Percentiles rank a stretch among this genome's conserved stretches.
Conservation (phyloP, 1,140 invertebrate genomes). For the Drosophila takahashii region DNA sequence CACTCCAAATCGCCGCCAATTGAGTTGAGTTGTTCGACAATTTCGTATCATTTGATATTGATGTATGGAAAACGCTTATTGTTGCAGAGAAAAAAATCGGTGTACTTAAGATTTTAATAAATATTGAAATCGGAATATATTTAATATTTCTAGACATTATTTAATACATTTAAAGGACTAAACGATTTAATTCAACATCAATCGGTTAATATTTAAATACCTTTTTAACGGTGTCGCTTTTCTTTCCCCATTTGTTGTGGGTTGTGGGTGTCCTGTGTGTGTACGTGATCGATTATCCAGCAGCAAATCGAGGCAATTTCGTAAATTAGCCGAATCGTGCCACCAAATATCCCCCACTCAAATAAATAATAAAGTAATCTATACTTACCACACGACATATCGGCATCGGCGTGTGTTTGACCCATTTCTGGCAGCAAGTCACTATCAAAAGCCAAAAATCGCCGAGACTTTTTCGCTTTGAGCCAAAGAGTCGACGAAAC, state of each 20-base stretch:
- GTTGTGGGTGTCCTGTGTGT: slow-evolving; percentile 12
- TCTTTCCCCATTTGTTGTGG: slow-evolving; percentile 3
- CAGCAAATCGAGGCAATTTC: slow-evolving; percentile 29
- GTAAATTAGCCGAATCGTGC: slow-evolving; percentile 38
- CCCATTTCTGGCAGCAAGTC: slow-evolving; percentile 53
- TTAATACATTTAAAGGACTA: neutral
- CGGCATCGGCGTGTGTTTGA: slow-evolving; percentile 60
- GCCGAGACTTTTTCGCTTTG: slow-evolving; percentile 3
- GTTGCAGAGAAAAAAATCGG: neutral
- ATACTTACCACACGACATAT: slow-evolving; percentile 60
- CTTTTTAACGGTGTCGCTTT: slow-evolving; percentile 1
- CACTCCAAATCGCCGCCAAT: neutral
- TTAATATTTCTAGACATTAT: neutral
- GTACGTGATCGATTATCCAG: slow-evolving; percentile 39
- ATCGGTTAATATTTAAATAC: neutral
- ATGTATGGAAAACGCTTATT: neutral
- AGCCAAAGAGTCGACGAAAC: slow-evolving; percentile 11
- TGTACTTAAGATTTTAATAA: neutral
- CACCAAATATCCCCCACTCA: slow-evolving; percentile 15
- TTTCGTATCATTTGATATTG: slow-evolving; percentile 10
- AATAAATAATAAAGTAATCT: slow-evolving; percentile 72
- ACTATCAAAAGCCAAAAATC: slow-evolving; percentile 36
- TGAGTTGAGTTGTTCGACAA: slow-evolving; percentile 1
- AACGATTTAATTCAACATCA: no score
- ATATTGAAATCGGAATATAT: neutral